These are phyloP conservation scores for Nerophis ophidion DNA, from an alignment of 2,113 vertebrate genomes.

Conservation along the genomic window DNA sequence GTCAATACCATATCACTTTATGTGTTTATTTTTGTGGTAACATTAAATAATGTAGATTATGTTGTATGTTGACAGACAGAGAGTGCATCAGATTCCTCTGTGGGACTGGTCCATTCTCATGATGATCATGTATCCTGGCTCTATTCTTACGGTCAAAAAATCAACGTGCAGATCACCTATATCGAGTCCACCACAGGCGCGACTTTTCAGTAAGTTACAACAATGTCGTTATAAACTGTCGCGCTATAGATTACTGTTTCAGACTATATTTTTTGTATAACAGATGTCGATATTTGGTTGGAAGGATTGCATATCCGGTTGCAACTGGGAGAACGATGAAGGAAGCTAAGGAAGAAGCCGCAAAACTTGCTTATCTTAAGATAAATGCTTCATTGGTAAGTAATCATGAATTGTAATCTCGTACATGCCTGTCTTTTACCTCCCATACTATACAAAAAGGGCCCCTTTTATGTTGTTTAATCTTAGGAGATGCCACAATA, in stretches of 20 bases:
- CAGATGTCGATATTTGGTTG: constrained; percentile 44
- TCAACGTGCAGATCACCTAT: neutral
- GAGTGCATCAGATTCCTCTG: neutral
- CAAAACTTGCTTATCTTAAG: constrained; percentile 40
- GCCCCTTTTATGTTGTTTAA: no score
- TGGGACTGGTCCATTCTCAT: neutral
- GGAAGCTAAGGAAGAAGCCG: constrained; percentile 65
- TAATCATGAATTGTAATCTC: no score
- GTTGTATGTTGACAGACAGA: constrained; percentile 27
- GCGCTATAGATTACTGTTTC: neutral
- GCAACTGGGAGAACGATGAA: constrained; percentile 50
- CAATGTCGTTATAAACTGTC: neutral
- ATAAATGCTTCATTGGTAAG: neutral
- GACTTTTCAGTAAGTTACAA: constrained; percentile 29
- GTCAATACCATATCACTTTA: neutral
- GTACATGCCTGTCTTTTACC: no score
- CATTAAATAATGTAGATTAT: neutral
- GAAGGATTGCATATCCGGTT: constrained; percentile 41
- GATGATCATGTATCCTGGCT: constrained; percentile 59
- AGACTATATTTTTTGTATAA: neutral
- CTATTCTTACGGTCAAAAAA: constrained; percentile 58
- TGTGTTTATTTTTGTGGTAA: neutral
- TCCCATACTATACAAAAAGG: no score
- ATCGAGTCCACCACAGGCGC: constrained; percentile 14
- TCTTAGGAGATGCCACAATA: no score